phyloP scores from a whole-genome alignment of 2,888 invertebrate species.

The Proisotoma minuta region DNA sequence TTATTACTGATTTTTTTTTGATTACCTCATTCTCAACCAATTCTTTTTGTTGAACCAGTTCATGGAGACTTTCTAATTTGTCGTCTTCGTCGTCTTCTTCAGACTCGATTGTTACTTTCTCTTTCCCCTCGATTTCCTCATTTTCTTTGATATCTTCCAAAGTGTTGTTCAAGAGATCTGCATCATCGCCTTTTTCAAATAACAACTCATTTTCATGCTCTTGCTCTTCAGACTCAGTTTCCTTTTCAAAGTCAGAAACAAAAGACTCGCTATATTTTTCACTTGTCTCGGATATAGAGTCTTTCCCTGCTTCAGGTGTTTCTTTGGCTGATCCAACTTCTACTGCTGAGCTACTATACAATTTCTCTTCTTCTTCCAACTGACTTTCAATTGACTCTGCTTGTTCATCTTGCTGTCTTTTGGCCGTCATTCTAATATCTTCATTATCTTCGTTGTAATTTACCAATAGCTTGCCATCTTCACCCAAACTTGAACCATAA shows the following conservation, averaged over 20 bases:
- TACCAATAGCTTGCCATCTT: too few relatives aligned
- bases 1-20: background rate
- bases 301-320: too few relatives aligned
- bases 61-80: background rate
- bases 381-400: too few relatives aligned
- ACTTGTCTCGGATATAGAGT: too few relatives aligned
- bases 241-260: background rate
- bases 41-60: background rate
- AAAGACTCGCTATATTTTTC: constrained; percentile 3
- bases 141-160: background rate
- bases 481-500: too few relatives aligned
- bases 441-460: too few relatives aligned
- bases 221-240: background rate
- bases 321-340: too few relatives aligned
- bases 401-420: too few relatives aligned
- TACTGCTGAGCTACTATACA: too few relatives aligned
- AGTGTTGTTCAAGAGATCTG: background rate
- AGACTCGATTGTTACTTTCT: background rate
- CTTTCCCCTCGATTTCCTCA: background rate
- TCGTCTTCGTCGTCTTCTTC: background rate
- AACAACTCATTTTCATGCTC: background rate
- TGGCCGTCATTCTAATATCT: too few relatives aligned
- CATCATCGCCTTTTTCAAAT: background rate
- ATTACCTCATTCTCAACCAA: background rate
- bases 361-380: too few relatives aligned